Evolutionary conservation across 1,140 invertebrate genomes (phyloP).

Genomic region (Amphibalanus amphitrite): DNA sequence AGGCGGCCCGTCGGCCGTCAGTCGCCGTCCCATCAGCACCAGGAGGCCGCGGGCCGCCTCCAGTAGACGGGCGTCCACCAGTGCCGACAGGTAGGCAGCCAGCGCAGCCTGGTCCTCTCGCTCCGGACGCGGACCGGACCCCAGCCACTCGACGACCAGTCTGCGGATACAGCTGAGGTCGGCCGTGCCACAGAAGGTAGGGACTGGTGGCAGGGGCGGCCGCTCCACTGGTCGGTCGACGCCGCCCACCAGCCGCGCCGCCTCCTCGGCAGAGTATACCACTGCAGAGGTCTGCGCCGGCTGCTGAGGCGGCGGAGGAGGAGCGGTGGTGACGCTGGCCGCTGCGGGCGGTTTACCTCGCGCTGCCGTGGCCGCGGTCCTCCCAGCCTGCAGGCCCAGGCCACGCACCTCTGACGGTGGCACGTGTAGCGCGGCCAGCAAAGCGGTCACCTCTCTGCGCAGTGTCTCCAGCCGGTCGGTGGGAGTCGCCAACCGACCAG

Average conservation of each 20-base stretch:
- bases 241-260: neutral
- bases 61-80: neutral
- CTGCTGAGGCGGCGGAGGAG: neutral
- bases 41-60: neutral
- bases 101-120: neutral
- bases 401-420: neutral
- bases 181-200: neutral
- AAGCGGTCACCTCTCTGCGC: neutral
- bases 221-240: neutral
- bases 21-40: neutral
- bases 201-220: neutral
- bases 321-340: neutral
- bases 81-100: neutral
- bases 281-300: neutral
- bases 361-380: neutral
- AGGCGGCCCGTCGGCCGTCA: neutral
- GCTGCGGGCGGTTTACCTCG: neutral
- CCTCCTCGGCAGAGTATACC: neutral
- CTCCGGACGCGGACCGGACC: neutral
- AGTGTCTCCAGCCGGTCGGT: neutral
- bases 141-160: neutral
- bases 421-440: neutral
- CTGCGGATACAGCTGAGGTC: neutral
- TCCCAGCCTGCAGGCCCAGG: neutral
- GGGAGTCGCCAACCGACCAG: constrained; percentile 41